phyloP scores from a whole-genome alignment of 2,888 invertebrate genomes.

The Eurois occulta region DNA sequence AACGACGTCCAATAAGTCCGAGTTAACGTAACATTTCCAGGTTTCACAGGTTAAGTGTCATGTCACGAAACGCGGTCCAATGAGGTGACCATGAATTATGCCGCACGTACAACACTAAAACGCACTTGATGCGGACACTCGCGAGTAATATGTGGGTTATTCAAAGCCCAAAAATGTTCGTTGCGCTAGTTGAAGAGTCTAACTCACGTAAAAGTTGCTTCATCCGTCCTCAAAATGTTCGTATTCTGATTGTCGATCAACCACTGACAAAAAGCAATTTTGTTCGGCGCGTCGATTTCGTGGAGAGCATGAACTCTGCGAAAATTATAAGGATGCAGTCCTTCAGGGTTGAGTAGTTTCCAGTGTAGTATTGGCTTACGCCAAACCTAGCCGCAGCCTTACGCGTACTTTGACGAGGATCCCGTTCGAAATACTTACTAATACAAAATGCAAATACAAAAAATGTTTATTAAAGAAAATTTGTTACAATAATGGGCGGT shows the following conservation, averaged over 20 bases:
- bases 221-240: conserved; percentile 8
- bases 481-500: too few species aligned
- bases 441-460: too few species aligned
- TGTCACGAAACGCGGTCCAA: conserved; percentile 14
- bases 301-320: not conserved
- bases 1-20: not conserved
- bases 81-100: conserved; percentile 13
- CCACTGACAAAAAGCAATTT: conserved; percentile 6
- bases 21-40: not conserved
- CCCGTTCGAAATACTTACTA: not conserved
- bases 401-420: not conserved
- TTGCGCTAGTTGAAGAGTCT: conserved; percentile 12
- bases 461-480: too few species aligned
- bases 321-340: conserved; percentile 1
- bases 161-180: conserved; percentile 16
- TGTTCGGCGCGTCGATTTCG: not conserved
- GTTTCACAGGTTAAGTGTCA: conserved; percentile 9
- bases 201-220: conserved; percentile 18
- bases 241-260: not conserved
- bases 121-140: conserved; percentile 18
- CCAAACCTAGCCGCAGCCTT: not conserved
- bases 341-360: not conserved
- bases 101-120: conserved; percentile 25
- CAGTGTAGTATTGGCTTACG: not conserved
- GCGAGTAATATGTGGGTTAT: conserved; percentile 24